These are phyloP conservation scores for Molossus alvarezi DNA, from an alignment of 2,797 vertebrate genomes.

Conservation along the genomic window DNA sequence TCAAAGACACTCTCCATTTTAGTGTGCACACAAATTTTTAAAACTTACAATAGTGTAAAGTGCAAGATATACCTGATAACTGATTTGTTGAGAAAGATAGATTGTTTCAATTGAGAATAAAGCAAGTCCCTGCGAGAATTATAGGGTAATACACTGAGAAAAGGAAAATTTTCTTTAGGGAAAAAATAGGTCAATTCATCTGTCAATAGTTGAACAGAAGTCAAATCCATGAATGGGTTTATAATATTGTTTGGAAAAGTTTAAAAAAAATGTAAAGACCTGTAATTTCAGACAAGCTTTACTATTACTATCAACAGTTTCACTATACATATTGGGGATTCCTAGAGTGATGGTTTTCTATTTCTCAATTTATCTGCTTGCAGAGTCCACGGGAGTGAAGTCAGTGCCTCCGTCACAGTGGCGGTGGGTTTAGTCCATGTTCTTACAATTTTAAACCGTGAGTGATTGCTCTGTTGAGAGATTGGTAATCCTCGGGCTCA, in stretches of 20 bases:
- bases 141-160: not conserved
- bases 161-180: not conserved
- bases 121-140: not conserved
- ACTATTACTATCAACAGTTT: constrained; percentile 7
- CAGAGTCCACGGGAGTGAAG: not conserved
- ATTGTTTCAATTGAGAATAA: constrained; percentile 28
- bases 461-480: constrained; percentile 1
- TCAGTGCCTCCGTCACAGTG: constrained; percentile 15
- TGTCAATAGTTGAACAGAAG: not conserved
- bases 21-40: not conserved
- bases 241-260: not conserved
- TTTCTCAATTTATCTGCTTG: constrained; percentile 55
- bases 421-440: constrained; percentile 8
- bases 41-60: not conserved
- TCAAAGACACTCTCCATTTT: not conserved
- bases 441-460: constrained; percentile 6
- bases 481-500: not conserved
- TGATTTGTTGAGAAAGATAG: constrained; percentile 23
- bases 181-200: constrained; percentile 39
- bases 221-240: constrained; percentile 44
- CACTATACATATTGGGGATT: not conserved
- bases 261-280: not conserved
- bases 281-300: constrained; percentile 54
- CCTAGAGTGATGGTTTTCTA: constrained; percentile 14
- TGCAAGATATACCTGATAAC: not conserved